phyloP scores from a whole-genome alignment of 2,888 invertebrate species.

The Chymomyza caudatula region DNA sequence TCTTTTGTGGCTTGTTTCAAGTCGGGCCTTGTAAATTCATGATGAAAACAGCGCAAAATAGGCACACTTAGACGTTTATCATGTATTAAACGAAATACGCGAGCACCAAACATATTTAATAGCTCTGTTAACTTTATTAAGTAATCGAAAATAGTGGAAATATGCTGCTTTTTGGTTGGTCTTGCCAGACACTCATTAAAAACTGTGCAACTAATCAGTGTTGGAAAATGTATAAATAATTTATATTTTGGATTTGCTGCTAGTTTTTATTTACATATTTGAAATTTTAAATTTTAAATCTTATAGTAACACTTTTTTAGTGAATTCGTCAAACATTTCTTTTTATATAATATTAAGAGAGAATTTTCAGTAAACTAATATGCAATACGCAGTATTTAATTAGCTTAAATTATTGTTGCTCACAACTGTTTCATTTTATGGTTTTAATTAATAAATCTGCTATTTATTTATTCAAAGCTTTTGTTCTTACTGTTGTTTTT shows the following conservation, averaged over 20 bases:
- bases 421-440: too few relatives aligned
- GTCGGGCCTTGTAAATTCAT: constrained; percentile 71
- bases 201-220: background rate
- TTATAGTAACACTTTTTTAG: too few relatives aligned
- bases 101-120: constrained; percentile 56
- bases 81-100: constrained; percentile 61
- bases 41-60: constrained; percentile 67
- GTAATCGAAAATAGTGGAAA: background rate
- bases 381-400: too few relatives aligned
- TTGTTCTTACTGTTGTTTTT: too few relatives aligned
- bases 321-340: too few relatives aligned
- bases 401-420: too few relatives aligned
- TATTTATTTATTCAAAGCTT: too few relatives aligned
- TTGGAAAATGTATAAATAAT: background rate
- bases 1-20: constrained; percentile 3
- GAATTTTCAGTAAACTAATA: too few relatives aligned
- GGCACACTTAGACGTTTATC: constrained; percentile 61
- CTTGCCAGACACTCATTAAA: background rate
- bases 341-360: too few relatives aligned
- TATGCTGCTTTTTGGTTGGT: background rate
- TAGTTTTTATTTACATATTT: too few relatives aligned
- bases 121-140: background rate
- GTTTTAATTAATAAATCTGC: too few relatives aligned
- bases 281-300: too few relatives aligned
- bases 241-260: background rate